These are phyloP conservation scores for Poeciliopsis occidentalis DNA, from an alignment of 2,113 vertebrate genomes.

Conservation along the genomic window DNA sequence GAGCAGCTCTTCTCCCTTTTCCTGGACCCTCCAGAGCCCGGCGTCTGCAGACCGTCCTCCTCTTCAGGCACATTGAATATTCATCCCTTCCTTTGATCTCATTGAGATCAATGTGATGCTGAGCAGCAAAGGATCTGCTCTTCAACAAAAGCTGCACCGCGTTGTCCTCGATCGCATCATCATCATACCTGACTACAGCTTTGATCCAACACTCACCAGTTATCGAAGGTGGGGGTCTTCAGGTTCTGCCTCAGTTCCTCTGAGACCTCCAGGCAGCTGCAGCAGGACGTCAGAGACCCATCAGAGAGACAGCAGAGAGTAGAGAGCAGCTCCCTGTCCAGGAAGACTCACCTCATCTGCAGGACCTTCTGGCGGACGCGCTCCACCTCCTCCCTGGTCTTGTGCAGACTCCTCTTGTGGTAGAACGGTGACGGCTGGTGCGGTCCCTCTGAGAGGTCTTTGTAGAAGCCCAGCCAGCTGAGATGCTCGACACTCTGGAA, in stretches of 20 bases:
- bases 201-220: conserved; percentile 72
- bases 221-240: conserved; percentile 83
- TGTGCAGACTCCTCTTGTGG: conserved; percentile 78
- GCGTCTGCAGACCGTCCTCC: too few species aligned
- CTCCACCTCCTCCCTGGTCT: conserved; percentile 80
- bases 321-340: too few species aligned
- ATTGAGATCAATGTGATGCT: conserved; percentile 72
- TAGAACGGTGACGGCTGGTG: conserved; percentile 82
- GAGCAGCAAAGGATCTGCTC: conserved; percentile 58
- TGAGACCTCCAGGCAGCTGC: conserved; percentile 81
- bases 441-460: conserved; percentile 77
- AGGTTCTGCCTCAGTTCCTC: conserved; percentile 82
- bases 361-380: conserved; percentile 79
- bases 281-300: not conserved
- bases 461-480: conserved; percentile 84
- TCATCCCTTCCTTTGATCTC: conserved; percentile 2
- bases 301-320: too few species aligned
- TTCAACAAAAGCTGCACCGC: conserved; percentile 57
- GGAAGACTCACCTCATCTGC: conserved; percentile 76
- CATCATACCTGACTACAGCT: not conserved
- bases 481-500: conserved; percentile 81
- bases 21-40: too few species aligned
- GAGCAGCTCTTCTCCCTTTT: too few species aligned
- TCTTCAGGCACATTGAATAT: too few species aligned
- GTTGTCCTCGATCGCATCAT: conserved; percentile 19